phyloP scores from a whole-genome alignment of 2,888 invertebrate genomes.

The Enoplolaimus lenunculus region DNA sequence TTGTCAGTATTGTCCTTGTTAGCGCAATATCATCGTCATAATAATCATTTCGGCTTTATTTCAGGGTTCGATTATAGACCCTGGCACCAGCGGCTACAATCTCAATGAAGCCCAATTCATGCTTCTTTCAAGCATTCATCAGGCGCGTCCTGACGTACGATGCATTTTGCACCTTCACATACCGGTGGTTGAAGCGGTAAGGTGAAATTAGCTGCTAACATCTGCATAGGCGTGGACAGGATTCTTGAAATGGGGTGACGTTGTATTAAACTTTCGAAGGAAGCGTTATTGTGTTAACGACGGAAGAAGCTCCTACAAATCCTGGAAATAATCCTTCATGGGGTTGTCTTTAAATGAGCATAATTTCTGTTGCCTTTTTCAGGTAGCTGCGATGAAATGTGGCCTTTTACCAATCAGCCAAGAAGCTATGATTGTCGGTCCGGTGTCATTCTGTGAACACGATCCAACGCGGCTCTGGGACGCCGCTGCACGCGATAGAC shows the following conservation, averaged over 20 bases:
- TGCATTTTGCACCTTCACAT: constrained; percentile 89
- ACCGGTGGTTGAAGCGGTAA: constrained; percentile 69
- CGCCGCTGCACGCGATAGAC: constrained; percentile 55
- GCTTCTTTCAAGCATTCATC: constrained; percentile 87
- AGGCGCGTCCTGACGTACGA: constrained; percentile 84
- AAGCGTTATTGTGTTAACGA: too few relatives aligned
- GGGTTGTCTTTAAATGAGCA: too few relatives aligned
- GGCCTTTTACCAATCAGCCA: constrained; percentile 78
- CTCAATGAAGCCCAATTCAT: constrained; percentile 68
- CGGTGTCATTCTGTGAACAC: constrained; percentile 57
- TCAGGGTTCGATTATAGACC: constrained; percentile 30
- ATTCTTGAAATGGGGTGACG: too few relatives aligned
- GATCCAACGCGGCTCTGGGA: constrained; percentile 49
- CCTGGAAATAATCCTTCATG: too few relatives aligned
- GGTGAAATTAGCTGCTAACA: too few relatives aligned
- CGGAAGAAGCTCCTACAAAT: too few relatives aligned
- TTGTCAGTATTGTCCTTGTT: too few relatives aligned
- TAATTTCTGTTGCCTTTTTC: background rate
- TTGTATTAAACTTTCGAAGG: too few relatives aligned
- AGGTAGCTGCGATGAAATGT: constrained; percentile 62
- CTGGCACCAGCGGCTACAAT: constrained; percentile 50
- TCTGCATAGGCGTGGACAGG: too few relatives aligned
- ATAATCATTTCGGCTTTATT: too few relatives aligned
- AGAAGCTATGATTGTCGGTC: constrained; percentile 82
- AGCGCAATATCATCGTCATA: too few relatives aligned